Evolutionary conservation across 2,888 invertebrate species (phyloP), one percentile per base, ranked within the genome.

Genomic region (Agonopterix alstromeriana): DNA sequence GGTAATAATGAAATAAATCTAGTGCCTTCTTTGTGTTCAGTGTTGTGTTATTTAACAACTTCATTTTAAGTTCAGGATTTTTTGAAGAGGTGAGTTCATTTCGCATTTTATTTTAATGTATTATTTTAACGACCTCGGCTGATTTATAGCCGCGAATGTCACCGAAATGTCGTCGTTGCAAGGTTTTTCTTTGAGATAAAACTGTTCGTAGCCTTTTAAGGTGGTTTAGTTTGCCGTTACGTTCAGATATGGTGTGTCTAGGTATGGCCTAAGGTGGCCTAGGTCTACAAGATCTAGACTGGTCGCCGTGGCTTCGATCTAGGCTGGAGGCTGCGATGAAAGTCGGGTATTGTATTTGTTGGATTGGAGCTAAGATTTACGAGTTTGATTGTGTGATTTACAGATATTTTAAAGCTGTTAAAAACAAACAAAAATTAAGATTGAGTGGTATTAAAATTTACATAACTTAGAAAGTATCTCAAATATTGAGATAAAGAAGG

Each of bases 1-100:
- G 68, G 45, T 53, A 53, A 64, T 61, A 62, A 67, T 73, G 69
- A 61, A 64, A 52, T 62, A 60, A 57, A 50, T 64, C 56, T 42
- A 53, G 58, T 60, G 63, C 64, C 61, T 58, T 48, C 45, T 42
- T 45, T 43, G 50, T 48, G 42, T 27, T 7, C 27, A 5, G 27
- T 27, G 38, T 38, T 38, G 38, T 38, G 38, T 38, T 38, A 38
- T n/a, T 38, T n/a, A n/a, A 9, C n/a, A 38, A n/a, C n/a, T 38
- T 9, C n/a, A 27, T 38, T 38, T 45, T 49, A 48, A 43, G 36
- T 45, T 52, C 43, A 36, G 43, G 42, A 50, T 50, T 35, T 48
- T 54, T 51, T 46, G 45, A 55, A 50, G 50, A 51, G 27, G 27
- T 27, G 3, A 27, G 27, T 27, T 27, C 44, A 55, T 57, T 47